A percentile compares a stretch with the other conserved stretches of the same genome.
phyloP scores from a whole-genome alignment of 2,113 vertebrate genomes.

The Zingel zingel region DNA sequence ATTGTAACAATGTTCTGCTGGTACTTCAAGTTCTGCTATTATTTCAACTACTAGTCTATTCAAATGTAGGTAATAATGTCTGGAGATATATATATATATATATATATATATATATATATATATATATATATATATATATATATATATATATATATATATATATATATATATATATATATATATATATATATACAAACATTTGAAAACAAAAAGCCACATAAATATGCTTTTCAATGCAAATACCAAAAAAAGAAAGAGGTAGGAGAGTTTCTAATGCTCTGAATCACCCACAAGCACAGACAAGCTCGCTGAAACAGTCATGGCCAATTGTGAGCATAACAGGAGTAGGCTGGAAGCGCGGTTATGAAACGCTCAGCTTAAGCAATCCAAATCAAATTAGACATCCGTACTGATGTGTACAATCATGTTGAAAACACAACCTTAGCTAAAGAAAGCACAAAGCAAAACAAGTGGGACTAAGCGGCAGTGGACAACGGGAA shows the following conservation, averaged over 20 bases:
- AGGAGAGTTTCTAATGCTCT: slow-evolving; percentile 58
- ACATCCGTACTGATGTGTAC: slow-evolving; percentile 48
- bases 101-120: slow-evolving; percentile 1
- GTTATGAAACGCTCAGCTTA: slow-evolving; percentile 63
- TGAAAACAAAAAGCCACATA: slow-evolving; percentile 1
- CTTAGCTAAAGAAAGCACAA: slow-evolving; percentile 9
- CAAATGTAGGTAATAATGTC: slow-evolving; percentile 12
- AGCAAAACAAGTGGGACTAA: slow-evolving; percentile 22
- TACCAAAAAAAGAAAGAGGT: background rate
- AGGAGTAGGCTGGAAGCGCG: slow-evolving; percentile 63
- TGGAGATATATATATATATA: slow-evolving; percentile 1
- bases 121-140: background rate
- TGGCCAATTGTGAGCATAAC: slow-evolving; percentile 50
- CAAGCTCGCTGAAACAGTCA: slow-evolving; percentile 59
- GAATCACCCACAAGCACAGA: slow-evolving; percentile 69
- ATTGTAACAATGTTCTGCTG: background rate
- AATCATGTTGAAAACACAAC: slow-evolving; percentile 33
- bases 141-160: background rate
- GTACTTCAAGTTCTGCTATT: background rate
- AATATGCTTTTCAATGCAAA: slow-evolving; percentile 36
- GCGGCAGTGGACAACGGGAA: slow-evolving; percentile 32
- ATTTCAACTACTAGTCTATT: background rate
- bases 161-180: slow-evolving; percentile 1
- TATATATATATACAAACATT: background rate
- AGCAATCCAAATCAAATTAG: slow-evolving; percentile 58